Percentiles rank a stretch among this genome's conserved stretches.
Evolutionary conservation across 2,888 invertebrate species (phyloP).

Genomic region (Luperina nickerlii): DNA sequence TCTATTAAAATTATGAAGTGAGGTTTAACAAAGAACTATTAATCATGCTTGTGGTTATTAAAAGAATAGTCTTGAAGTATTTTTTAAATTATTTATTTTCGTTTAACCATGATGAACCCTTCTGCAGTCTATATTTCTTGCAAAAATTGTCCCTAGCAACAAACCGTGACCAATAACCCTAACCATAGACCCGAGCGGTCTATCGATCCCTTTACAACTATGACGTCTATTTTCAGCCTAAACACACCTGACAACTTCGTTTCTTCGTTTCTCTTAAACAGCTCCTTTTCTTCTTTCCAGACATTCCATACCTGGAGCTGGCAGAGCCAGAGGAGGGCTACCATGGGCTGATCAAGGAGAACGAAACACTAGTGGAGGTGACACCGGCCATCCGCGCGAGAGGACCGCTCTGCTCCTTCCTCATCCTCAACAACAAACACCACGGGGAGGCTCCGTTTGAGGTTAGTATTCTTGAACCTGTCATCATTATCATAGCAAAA

Average conservation of each 20-base stretch:
- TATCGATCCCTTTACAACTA: not conserved
- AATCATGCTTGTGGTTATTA: slow-evolving; percentile 11
- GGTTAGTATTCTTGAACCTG: slow-evolving; percentile 83
- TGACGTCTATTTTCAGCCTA: not conserved
- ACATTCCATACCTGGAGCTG: slow-evolving; percentile 94
- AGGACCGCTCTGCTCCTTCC: slow-evolving; percentile 96
- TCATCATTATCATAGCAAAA: not conserved
- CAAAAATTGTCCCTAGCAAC: not conserved
- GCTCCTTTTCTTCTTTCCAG: slow-evolving; percentile 72
- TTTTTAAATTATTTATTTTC: not conserved
- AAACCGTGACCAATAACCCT: not conserved
- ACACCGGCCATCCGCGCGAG: slow-evolving; percentile 97
- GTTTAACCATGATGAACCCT: not conserved
- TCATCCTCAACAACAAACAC: slow-evolving; percentile 97
- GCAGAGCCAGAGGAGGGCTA: slow-evolving; percentile 96
- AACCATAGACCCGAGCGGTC: not conserved
- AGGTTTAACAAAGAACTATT: slow-evolving; percentile 21
- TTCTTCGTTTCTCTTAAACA: too few species aligned
- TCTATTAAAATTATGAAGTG: slow-evolving; percentile 21
- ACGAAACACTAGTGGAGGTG: slow-evolving; percentile 97
- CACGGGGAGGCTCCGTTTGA: slow-evolving; percentile 98
- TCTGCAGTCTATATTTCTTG: not conserved
- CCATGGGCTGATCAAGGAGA: slow-evolving; percentile 97
- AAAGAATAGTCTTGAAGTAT: not conserved
- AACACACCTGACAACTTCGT: not conserved